A percentile compares a stretch with the other conserved stretches of the same genome.
Evolutionary conservation across 1,140 invertebrate genomes (phyloP).

Genomic region (Drosophila busckii): DNA sequence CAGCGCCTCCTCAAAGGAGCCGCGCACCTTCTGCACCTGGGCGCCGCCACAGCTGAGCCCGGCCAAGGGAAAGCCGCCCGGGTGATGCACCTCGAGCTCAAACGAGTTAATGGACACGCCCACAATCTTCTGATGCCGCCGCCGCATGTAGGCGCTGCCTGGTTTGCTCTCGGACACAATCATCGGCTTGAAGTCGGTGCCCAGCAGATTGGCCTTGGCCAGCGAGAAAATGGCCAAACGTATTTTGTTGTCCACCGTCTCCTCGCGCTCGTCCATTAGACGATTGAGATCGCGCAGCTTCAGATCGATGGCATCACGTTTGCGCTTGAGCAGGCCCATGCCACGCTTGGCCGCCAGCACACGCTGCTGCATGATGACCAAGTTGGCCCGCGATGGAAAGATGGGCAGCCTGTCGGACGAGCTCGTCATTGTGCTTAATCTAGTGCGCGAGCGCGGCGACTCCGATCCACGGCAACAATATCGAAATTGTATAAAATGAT

Average conservation of each 20-base stretch:
- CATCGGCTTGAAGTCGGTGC: slow-evolving; percentile 56
- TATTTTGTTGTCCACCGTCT: slow-evolving; percentile 30
- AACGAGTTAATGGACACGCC: slow-evolving; percentile 47
- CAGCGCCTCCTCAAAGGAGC: slow-evolving; percentile 31
- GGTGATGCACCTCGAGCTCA: slow-evolving; percentile 21
- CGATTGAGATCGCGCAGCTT: slow-evolving; percentile 42
- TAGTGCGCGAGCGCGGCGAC: too few species aligned
- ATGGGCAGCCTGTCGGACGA: slow-evolving; percentile 39
- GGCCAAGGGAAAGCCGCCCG: slow-evolving; percentile 28
- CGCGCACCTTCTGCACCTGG: slow-evolving; percentile 54
- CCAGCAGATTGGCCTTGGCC: slow-evolving; percentile 62
- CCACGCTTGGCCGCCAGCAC: slow-evolving; percentile 47
- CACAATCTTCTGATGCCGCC: slow-evolving; percentile 43
- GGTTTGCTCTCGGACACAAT: slow-evolving; percentile 28
- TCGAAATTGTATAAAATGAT: too few species aligned
- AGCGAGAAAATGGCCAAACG: slow-evolving; percentile 58
- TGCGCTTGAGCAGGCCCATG: slow-evolving; percentile 50
- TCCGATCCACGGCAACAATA: too few species aligned
- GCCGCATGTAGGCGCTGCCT: slow-evolving; percentile 6
- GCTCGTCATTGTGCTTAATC: slow-evolving; percentile 40
- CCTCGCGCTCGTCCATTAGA: slow-evolving; percentile 15
- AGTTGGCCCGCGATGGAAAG: slow-evolving; percentile 64
- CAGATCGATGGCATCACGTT: slow-evolving; percentile 67
- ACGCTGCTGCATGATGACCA: slow-evolving; percentile 58
- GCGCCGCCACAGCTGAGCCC: slow-evolving; percentile 59